Base-by-base conservation (phyloP, 2,113 vertebrate species). In the Orthonyx spaldingii region DNA sequence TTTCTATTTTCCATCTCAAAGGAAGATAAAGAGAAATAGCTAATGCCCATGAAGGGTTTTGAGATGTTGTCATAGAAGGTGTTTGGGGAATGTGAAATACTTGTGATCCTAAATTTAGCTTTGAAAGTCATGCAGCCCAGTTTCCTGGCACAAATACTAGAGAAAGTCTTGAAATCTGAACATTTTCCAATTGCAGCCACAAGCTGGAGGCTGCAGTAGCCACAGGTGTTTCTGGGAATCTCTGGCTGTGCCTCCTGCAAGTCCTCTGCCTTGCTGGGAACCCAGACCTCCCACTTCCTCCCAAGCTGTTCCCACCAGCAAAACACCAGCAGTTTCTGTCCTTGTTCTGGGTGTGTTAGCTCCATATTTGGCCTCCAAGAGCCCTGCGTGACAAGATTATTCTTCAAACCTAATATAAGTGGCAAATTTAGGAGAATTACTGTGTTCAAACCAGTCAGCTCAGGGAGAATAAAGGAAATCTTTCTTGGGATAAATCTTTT, bases 81-180 rank as follows among this genome's bases (percentile, higher is more conserved):
- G 93, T 68, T 83, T 57, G 57, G 66, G 50, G 61, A 94, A 93
- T 49, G 70, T 39, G 66, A 69, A 94, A 94, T 89, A 61, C 80
- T 94, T 85, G n/a, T 7, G 2, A 69, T 65, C 70, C 95, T 94
- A 97, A 95, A 96, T 96, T 97, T 96, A 97, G 74, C 87, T 76
- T 81, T 18, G 20, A 84, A 94, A 93, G 93, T 89, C 93, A 94
- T 9, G 16, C 80, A 91, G 47, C 42, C 84, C 28, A 8, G 22
- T 93, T 94, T 96, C 70, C 89, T 95, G 93, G 94, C 94, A 95
- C 93, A 93, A 96, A 95, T 96, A 72, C 22, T 65, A 23, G 49
- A 87, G 61, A 94, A 97, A 96, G 87, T 83, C 63, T 79, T 94
- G 82, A 91, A 94, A 95, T 81, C 47, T 63, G 90, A 96, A 70